phyloP scores from a whole-genome alignment of 2,888 invertebrate species.

The Drosophila infuscata region DNA sequence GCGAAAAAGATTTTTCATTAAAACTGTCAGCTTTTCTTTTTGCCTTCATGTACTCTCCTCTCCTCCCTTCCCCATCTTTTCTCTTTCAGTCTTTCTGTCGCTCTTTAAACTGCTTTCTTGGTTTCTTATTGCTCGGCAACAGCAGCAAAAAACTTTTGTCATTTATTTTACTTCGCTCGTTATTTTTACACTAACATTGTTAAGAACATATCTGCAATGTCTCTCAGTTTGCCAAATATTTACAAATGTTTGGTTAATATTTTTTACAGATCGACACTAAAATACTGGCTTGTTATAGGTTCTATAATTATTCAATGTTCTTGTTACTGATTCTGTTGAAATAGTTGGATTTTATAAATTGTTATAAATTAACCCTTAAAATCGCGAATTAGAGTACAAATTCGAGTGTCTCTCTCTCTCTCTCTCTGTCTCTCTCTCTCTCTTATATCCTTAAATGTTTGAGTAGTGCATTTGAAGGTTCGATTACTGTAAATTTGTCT shows the following conservation, averaged over 20 bases:
- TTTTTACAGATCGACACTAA: background rate
- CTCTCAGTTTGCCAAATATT: background rate
- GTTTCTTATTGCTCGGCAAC: constrained; percentile 52
- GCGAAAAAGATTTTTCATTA: constrained; percentile 71
- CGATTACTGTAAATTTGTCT: constrained; percentile 19
- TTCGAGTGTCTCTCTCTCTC: background rate
- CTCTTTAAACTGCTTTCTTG: constrained; percentile 67
- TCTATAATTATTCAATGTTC: background rate
- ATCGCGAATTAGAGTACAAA: background rate
- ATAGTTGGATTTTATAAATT: background rate
- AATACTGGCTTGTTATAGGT: background rate
- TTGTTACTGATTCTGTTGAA: background rate
- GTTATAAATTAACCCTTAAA: background rate
- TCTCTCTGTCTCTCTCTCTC: background rate
- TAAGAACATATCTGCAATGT: background rate
- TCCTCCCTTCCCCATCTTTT: constrained; percentile 24
- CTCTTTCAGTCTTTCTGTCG: constrained; percentile 2
- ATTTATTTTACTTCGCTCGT: constrained; percentile 56
- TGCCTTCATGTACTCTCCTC: constrained; percentile 5
- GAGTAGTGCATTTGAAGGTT: constrained; percentile 37
- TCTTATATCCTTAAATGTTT: background rate
- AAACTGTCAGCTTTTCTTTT: constrained; percentile 69
- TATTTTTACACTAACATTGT: constrained; percentile 32
- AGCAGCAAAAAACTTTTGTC: constrained; percentile 57
- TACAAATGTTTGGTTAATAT: background rate